Conservation (phyloP, 2,797 vertebrate species). For the Sternarchorhynchus goeldii region DNA sequence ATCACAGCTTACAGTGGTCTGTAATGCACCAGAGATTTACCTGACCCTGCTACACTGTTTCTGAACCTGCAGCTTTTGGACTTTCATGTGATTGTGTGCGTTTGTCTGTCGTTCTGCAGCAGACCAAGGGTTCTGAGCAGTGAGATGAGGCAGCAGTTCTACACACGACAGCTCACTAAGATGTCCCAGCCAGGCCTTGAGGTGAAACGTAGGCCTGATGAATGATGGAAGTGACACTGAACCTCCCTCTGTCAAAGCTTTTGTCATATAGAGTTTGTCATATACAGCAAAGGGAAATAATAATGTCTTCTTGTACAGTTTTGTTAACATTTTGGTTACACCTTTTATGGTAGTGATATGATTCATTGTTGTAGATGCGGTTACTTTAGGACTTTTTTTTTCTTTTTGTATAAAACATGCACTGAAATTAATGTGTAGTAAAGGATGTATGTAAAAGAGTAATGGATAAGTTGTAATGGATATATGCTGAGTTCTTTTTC, state of each 20-base stretch:
- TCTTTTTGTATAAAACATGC: conserved; percentile 42
- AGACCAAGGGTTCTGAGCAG: conserved; percentile 8
- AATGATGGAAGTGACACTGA: conserved; percentile 31
- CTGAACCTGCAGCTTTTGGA: not conserved
- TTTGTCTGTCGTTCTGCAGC: conserved; percentile 36
- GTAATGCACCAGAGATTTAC: no score
- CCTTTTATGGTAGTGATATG: conserved; percentile 15
- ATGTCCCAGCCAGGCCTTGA: conserved; percentile 3
- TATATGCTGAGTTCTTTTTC: conserved; percentile 20
- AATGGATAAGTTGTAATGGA: not conserved
- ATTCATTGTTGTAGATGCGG: conserved; percentile 16
- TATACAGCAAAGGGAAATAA: conserved; percentile 13
- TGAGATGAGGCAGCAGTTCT: conserved; percentile 11
- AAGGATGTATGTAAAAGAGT: conserved; percentile 9
- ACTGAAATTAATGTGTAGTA: conserved; percentile 20
- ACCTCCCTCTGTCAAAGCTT: conserved; percentile 16
- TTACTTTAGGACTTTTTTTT: conserved; percentile 14
- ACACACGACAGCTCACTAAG: conserved; percentile 16
- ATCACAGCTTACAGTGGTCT: not conserved
- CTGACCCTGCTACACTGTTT: no score
- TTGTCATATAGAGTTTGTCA: not conserved
- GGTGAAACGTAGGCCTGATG: not conserved
- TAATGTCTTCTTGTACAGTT: conserved; percentile 40
- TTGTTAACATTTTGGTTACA: conserved; percentile 30
- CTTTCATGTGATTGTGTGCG: not conserved